Evolutionary conservation across 2,113 vertebrate species (phyloP), one percentile per base, ranked within the genome.

Genomic region (Morone saxatilis): DNA sequence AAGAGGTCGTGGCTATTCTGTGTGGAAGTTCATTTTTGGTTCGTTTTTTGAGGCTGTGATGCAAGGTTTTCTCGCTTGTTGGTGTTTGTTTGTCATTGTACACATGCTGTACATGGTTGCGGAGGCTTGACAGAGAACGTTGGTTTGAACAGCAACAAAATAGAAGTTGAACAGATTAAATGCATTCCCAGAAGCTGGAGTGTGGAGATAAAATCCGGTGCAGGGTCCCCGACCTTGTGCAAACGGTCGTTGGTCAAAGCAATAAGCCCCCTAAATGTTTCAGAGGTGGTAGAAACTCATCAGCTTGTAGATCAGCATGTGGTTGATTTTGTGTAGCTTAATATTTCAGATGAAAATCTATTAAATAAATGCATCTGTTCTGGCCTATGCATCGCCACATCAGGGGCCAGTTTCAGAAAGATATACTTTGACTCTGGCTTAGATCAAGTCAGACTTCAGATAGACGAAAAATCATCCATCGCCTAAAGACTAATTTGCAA

Each of bases 221-320:
- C 63, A 20, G 51, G 31, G 13, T 69, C 78, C 17, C 25, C 1
- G 0, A 41, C 38, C 13, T 2, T 60, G 57, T 47, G 17, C 7
- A 74, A 3, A 60, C 3, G 4, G 20, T 43, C 2, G 22, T 16
- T 47, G 57, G 43, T 77, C 60, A 82, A 81, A 83, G 86, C 84
- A 90, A 88, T 85, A 88, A 83, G 6, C 38, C 67, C 40, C 25
- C 10, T 0, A 17, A 7, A 63, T 66, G 20, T 76, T 57, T 56
- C 22, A 53, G 40, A 61, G 51, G 51, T 22, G 2, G 14, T 67
- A 60, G 63, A 5, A 53, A 36, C 22, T 43, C 17, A 17, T 65
- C 41, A 38, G 50, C 71, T 76, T 4, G 2, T 38, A 25, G 38
- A 56, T 59, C 8, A 6, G 43, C 56, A 74, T 36, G 38, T 70